Evolutionary conservation across 2,113 vertebrate species (phyloP), one percentile per base, ranked within the genome.

Genomic region (Rafetus swinhoei): DNA sequence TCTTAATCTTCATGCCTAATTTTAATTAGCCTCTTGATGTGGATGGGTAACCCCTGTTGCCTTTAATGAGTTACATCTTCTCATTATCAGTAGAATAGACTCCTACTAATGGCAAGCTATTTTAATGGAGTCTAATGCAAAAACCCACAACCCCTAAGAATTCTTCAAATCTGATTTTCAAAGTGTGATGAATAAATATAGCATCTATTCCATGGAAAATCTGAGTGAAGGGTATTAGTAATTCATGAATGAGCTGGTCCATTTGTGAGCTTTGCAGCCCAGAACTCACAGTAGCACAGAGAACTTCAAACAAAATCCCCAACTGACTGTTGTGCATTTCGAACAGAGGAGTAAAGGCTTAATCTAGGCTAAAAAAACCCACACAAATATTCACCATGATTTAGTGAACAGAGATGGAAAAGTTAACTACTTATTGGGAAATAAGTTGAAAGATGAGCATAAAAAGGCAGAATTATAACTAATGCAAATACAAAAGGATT

Each of bases 201-300:
- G 92, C 60, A 45, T 15, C 19, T 90, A 83, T 95, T 97, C 92
- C 95, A 94, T 92, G 92, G 95, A 97, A 96, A 97, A 94, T 88
- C 82, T 81, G 93, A 95, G 90, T 77, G 92, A 87, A 92, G 18
- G 50, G 87, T 88, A 96, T 98, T 92, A 97, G 96, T 97, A 96
- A 98, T 97, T 98, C 82, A 96, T 95, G 82, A 97, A 76, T 50
- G 22, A 90, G 12, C 3, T 87, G 80, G 77, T 90, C 93, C 92
- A 93, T 96, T 97, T 96, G 95, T 95, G 95, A 95, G 90, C 97
- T 95, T 96, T 94, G 84, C 93, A 96, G 93, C 81, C 62, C 4
- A 90, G 92, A 91, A 94, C 91, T 97, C 90, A 81, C 56, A 0
- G 2, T 90, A 94, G 91, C 86, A 91, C 79, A 95, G 94, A 96